Base-by-base conservation (phyloP, 2,113 vertebrate species). In the Tragelaphus imberbis region DNA sequence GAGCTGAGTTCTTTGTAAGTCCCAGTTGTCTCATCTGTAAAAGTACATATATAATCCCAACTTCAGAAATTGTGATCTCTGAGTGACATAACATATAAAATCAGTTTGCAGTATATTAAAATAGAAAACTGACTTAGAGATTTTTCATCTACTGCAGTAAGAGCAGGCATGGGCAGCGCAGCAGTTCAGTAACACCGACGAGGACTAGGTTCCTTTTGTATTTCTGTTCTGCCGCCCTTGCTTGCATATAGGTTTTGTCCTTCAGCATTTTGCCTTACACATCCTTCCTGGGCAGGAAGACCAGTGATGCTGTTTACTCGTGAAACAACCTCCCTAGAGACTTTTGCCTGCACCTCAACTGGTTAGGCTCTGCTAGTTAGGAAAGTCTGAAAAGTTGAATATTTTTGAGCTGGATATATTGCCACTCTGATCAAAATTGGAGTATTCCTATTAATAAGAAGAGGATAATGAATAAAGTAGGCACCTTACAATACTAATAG, bases 61-160 rank as follows among this genome's bases (percentile, higher is more conserved):
- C 27, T 63, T 88, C 10, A 88, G 56, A 96, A 95, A 75, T 63
- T 91, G n/a, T 84, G 65, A 93, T 40, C 51, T 86, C 88, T 96
- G 63, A 75, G 23, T 88, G 47, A 88, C 33, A 53, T 53, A 77
- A 33, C 6, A 3, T 82, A 51, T 90, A 71, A 86, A 88, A 88
- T 86, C 27, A 86, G 44, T 91, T 94, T 91, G 2, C 88, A 23
- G 36, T 91, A 68, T 9, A 36, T 65, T 95, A 58, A 90, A 58
- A 95, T 36, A 59, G 15, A 95, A 95, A 90, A 68, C 36, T 44
- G 88, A 58, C 6, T 51, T 61, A 55, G 49, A 58, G n/a, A 85
- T 61, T 75, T 93, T 84, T 6, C 61, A 44, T 85, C 16, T 79
- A 71, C 79, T 94, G 19, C 33, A 63, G 0, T 65, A 56, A 92